phyloP scores from a whole-genome alignment of 2,113 vertebrate species.

The Sceloporus undulatus region DNA sequence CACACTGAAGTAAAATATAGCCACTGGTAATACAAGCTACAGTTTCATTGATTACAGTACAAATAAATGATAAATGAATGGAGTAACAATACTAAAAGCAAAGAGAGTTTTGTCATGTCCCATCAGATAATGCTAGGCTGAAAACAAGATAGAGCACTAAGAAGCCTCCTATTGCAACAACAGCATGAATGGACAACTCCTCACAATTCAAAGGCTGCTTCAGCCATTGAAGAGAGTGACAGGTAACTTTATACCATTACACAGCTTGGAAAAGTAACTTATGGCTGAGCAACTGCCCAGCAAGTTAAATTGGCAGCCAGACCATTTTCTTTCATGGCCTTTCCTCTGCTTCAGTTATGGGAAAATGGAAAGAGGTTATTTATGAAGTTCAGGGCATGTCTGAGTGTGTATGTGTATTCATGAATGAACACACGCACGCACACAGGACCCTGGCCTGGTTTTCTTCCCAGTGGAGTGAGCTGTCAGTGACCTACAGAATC shows the following conservation, averaged over 20 bases:
- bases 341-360: constrained; percentile 45
- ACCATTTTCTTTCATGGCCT: constrained; percentile 24
- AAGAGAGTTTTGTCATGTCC: too few species aligned
- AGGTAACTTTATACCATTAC: neutral
- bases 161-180: neutral
- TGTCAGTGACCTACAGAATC: constrained; percentile 35
- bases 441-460: constrained; percentile 12
- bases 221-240: too few species aligned
- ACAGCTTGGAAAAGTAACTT: neutral
- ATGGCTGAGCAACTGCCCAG: rapidly evolving
- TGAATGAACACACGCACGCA: too few species aligned
- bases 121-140: too few species aligned
- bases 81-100: too few species aligned
- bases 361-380: constrained; percentile 42
- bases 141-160: neutral
- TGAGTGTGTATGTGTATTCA: neutral
- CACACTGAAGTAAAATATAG: too few species aligned
- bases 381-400: neutral
- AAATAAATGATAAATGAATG: too few species aligned
- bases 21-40: too few species aligned
- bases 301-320: constrained; percentile 20
- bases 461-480: constrained; percentile 32
- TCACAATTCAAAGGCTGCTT: too few species aligned
- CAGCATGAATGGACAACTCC: neutral
- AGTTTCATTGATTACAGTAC: too few species aligned